Evolutionary conservation across 1,140 invertebrate genomes (phyloP).

Genomic region (Episyrphus balteatus): DNA sequence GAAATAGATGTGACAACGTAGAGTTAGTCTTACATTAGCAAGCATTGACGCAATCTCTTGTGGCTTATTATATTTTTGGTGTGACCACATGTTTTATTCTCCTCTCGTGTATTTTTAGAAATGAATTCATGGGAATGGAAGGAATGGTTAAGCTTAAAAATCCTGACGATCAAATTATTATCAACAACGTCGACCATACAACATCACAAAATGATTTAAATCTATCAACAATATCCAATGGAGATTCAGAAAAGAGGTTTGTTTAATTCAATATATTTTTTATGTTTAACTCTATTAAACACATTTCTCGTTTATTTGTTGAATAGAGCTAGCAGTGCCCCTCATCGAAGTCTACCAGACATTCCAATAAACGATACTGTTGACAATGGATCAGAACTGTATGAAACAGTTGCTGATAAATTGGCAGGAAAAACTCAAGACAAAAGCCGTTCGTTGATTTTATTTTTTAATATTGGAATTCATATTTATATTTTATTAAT

Average conservation of each 20-base stretch:
- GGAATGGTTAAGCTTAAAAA: conserved; percentile 45
- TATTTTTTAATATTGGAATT: neutral
- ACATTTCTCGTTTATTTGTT: conserved; percentile 5
- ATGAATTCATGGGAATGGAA: conserved; percentile 42
- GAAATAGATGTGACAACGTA: no score
- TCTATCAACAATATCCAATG: conserved; percentile 29
- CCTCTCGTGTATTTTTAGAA: conserved; percentile 24
- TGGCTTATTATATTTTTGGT: no score
- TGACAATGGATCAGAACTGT: conserved; percentile 51
- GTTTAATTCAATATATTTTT: neutral
- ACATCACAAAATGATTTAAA: conserved; percentile 25
- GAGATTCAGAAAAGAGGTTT: conserved; percentile 31
- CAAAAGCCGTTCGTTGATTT: conserved; percentile 25
- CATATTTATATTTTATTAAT: no score
- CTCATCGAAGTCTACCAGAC: conserved; percentile 53
- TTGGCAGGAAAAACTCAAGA: conserved; percentile 24
- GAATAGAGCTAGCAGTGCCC: conserved; percentile 31
- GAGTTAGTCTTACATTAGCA: no score
- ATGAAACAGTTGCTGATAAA: conserved; percentile 54
- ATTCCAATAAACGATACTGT: conserved; percentile 44
- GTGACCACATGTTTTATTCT: no score
- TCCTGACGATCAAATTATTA: conserved; percentile 41
- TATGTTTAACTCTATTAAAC: neutral
- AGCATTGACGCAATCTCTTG: no score
- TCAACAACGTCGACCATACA: conserved; percentile 25